Evolutionary conservation across 2,797 vertebrate species (phyloP), one percentile per base, ranked within the genome.

Genomic region (Hippocampus kuda): DNA sequence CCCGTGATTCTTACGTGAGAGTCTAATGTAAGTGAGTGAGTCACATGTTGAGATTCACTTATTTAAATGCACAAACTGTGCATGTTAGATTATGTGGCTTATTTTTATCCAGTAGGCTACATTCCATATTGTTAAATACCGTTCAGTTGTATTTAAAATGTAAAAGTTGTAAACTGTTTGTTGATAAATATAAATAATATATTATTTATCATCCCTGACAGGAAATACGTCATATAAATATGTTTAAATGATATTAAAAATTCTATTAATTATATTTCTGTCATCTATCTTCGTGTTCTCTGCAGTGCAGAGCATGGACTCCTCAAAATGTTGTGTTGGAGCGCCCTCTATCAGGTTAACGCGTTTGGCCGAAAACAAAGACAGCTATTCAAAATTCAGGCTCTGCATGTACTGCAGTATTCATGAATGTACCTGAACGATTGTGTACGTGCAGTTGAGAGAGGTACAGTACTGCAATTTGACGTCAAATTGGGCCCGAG

Each of bases 311-410:
- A 66, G 24, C 44, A 5, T 22, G n/a, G 30, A 15, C 44, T 24
- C 22, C 42, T 15, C 59, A 10, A 77, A 77, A 70, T 20, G 24
- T 79, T 69, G 74, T 79, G 72, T 73, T 79, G 60, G 84, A 82
- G 83, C 78, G 70, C 85, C 86, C 84, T 78, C 84, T 85, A 66
- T 56, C 56, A 73, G 80, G 22, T 71, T 68, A 57, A 26, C 12
- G 71, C 24, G 26, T 16, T 72, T 60, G 22, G n/a, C 1, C 27
- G 46, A 15, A 66, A 38, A 70, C 10, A 67, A 53, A 54, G 49
- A 26, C n/a, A 44, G 46, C 8, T 20, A n/a, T 60, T 54, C 6
- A 54, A 26, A 38, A 38, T 22, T 20, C 59, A 20, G 27, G 9
- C 5, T 46, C 6, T 44, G 4, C n/a, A 16, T 5, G 16, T 3